Evolutionary conservation across 2,888 invertebrate species (phyloP).

Genomic region (Tipula vernalis): DNA sequence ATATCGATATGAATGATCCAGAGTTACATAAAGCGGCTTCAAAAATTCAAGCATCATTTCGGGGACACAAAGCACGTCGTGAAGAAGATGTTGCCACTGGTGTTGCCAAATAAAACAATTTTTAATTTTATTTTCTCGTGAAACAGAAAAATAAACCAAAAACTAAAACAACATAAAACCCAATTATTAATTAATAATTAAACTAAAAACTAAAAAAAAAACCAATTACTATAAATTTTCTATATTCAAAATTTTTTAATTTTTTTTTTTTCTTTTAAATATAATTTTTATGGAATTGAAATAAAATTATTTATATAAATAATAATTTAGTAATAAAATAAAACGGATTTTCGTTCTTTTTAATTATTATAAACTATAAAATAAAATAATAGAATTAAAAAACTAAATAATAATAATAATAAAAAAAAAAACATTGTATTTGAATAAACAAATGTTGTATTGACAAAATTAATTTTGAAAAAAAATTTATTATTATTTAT

Average conservation of each 20-base stretch:
- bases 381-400: neutral
- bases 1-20: constrained; percentile 76
- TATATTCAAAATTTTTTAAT: neutral
- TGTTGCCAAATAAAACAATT: constrained; percentile 9
- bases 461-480: neutral
- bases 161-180: neutral
- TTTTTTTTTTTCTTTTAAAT: neutral
- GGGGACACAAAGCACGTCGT: constrained; percentile 79
- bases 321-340: neutral
- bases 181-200: neutral
- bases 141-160: neutral
- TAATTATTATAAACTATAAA: neutral
- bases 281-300: neutral
- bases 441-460: neutral
- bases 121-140: neutral
- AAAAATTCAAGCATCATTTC: constrained; percentile 86
- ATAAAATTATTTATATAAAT: neutral
- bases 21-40: constrained; percentile 81
- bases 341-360: neutral
- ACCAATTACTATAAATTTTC: neutral
- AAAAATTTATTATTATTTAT: neutral
- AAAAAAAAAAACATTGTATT: neutral
- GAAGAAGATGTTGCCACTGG: constrained; percentile 36
- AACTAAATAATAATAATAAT: neutral
- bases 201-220: constrained; percentile 9